Base-by-base conservation (phyloP, 2,113 vertebrate genomes). In the Rhizomys pruinosus region DNA sequence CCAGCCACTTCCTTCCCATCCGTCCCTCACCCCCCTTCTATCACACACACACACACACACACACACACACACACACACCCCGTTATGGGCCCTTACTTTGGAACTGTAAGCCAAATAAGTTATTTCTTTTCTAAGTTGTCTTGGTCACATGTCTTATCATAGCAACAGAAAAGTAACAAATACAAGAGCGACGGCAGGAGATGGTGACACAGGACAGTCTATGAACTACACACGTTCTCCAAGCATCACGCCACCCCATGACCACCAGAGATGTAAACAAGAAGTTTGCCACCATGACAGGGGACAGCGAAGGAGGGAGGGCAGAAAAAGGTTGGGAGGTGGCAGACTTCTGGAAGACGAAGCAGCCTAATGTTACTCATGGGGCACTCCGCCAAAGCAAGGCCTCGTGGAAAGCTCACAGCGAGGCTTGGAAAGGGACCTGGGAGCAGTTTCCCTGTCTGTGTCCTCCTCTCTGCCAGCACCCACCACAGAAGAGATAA, bases 401-500 rank as follows among this genome's bases (percentile, higher is more conserved):
- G 59, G 39, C 44, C 90, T 68, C 19, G 39, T 23, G 25, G 37
- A 77, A 89, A 81, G 16, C 92, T 59, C 34, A 27, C 20, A 32
- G 7, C 9, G 27, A 93, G 80, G 42, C 44, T 9, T 72, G 52
- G 71, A 72, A 87, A 89, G 72, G 79, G 34, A 94, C 89, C 94
- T 91, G n/a, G 92, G 89, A 92, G 96, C 93, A 78, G 76, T 82
- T 82, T 89, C 72, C 76, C 76, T 89, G 79, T 87, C 84, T 89
- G 20, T 55, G 79, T 89, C 84, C 84, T 80, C 64, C 37, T 90
- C 68, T 78, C 87, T 13, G 13, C 95, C 92, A 96, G 94, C 84
- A 94, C 87, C 57, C 1, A 1, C 89, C 94, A 94, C 93, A 91
- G 95, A 96, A 96, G 78, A 89, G 68, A 97, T 91, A 84, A 97